These are phyloP conservation scores for Drosophila pseudotalamancana DNA, from an alignment of 2,888 invertebrate species.

Conservation along the genomic window DNA sequence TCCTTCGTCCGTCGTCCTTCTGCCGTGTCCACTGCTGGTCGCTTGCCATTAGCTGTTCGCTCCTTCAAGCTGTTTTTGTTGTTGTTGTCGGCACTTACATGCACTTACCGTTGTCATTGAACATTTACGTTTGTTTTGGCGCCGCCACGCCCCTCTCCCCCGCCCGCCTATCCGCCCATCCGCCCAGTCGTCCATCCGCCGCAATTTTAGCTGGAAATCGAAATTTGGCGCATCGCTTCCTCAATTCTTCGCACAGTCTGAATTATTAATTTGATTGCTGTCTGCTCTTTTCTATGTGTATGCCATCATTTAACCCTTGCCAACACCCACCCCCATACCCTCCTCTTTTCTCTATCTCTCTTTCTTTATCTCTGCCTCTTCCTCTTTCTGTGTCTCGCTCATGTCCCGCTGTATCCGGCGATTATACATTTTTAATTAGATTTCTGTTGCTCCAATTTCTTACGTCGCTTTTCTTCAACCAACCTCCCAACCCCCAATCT, in stretches of 20 bases:
- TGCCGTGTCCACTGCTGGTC: conserved; percentile 1
- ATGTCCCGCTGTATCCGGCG: conserved; percentile 38
- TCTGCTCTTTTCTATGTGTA: conserved; percentile 2
- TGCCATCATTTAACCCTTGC: conserved; percentile 4
- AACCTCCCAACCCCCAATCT: neutral
- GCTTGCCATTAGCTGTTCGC: too few species aligned
- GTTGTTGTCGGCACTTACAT: conserved; percentile 68
- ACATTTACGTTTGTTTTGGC: conserved; percentile 69
- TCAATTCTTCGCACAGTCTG: conserved; percentile 64
- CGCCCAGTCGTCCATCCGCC: neutral
- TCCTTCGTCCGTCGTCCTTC: neutral
- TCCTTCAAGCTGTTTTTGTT: conserved; percentile 5
- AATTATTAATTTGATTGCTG: conserved; percentile 78
- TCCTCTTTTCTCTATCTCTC: neutral
- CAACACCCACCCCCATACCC: neutral
- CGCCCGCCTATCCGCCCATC: neutral
- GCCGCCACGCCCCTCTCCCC: neutral
- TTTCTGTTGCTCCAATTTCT: conserved; percentile 53
- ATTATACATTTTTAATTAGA: conserved; percentile 79
- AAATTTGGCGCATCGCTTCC: conserved; percentile 51
- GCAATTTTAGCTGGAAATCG: conserved; percentile 12
- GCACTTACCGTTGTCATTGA: conserved; percentile 80
- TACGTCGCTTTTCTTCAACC: conserved; percentile 11
- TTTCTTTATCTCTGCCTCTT: neutral
- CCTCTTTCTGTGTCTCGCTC: neutral